Percentiles rank a stretch among this genome's conserved stretches.
phyloP scores from a whole-genome alignment of 2,113 vertebrate genomes.

The Drymodes brunneopygia region DNA sequence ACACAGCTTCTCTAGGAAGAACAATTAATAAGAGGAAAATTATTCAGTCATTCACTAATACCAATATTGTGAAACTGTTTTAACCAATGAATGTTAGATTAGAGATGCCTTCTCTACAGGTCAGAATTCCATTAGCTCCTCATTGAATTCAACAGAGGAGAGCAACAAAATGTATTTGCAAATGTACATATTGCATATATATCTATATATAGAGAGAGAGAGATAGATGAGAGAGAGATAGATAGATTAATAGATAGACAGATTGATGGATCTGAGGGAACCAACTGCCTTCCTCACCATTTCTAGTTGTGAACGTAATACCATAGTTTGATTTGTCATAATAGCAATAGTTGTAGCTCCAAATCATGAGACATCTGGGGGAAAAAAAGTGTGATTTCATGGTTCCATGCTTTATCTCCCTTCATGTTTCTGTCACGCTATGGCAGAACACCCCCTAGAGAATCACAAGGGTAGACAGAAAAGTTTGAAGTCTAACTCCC shows the following conservation, averaged over 20 bases:
- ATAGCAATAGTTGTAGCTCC: background rate
- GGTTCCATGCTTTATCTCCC: background rate
- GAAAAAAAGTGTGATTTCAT: accelerated
- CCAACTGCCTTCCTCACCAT: background rate
- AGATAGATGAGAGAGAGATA: background rate
- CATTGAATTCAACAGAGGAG: background rate
- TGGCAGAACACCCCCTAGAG: background rate
- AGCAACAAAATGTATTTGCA: background rate
- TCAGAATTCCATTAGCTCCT: background rate
- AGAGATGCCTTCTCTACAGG: background rate
- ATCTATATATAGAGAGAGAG: background rate
- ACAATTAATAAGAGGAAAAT: background rate
- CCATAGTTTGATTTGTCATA: background rate
- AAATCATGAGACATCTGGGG: background rate
- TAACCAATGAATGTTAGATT: background rate
- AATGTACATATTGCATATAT: background rate
- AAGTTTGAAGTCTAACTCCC: background rate
- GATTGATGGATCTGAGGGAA: background rate
- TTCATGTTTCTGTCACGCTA: accelerated
- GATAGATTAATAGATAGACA: background rate
- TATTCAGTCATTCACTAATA: background rate
- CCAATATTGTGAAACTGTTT: background rate
- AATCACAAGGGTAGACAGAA: background rate
- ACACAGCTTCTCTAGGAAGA: background rate
- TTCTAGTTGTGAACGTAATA: background rate